phyloP scores from a whole-genome alignment of 2,797 vertebrate species.

The Momotus momota region DNA sequence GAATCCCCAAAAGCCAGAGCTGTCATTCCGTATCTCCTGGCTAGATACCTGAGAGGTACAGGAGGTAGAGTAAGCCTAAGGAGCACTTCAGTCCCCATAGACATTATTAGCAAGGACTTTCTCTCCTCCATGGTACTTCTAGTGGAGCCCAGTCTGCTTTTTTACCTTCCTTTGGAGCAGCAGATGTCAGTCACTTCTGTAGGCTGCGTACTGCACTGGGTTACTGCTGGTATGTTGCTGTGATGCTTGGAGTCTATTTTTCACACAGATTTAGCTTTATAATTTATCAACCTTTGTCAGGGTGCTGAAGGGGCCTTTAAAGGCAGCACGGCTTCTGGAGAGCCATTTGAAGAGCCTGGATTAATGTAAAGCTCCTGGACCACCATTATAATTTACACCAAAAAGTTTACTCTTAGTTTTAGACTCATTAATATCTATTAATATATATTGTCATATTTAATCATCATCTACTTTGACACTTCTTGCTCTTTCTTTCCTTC shows the following conservation, averaged over 20 bases:
- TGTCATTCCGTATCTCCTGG: background rate
- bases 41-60: background rate
- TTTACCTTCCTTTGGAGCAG: background rate
- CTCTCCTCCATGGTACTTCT: background rate
- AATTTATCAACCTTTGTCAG: background rate
- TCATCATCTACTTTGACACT: background rate
- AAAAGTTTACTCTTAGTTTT: background rate
- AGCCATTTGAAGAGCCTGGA: background rate
- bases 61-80: background rate
- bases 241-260: background rate
- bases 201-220: background rate
- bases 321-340: background rate
- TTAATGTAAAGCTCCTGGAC: background rate
- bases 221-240: background rate
- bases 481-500: background rate
- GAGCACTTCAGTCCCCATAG: background rate
- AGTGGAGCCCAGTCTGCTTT: background rate
- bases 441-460: background rate
- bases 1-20: background rate
- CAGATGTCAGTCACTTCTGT: background rate
- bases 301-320: background rate
- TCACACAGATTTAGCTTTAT: background rate
- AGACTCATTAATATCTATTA: background rate
- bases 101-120: background rate
- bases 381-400: background rate